phyloP scores from a whole-genome alignment of 2,797 vertebrate species.

The Aplochiton taeniatus region DNA sequence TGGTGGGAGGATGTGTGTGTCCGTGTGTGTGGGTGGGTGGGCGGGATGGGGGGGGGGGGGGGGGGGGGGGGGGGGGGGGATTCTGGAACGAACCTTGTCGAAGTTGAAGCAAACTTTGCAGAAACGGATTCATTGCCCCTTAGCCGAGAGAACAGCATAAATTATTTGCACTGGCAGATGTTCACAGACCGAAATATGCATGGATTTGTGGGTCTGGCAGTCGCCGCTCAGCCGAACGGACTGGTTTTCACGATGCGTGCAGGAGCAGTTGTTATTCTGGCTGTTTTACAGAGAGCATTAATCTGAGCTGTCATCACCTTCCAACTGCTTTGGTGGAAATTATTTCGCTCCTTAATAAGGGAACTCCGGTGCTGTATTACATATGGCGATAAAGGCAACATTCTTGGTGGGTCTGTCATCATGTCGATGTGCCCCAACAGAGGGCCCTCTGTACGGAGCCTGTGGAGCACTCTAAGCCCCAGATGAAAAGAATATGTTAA shows the following conservation, averaged over 20 bases:
- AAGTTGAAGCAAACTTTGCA: conserved; percentile 75
- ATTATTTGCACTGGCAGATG: conserved; percentile 85
- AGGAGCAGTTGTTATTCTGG: conserved; percentile 73
- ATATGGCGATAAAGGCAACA: conserved; percentile 69
- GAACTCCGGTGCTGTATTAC: conserved; percentile 74
- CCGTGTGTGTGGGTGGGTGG: not conserved
- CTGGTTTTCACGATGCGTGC: conserved; percentile 75
- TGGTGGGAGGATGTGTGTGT: conserved; percentile 2
- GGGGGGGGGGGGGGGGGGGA: conserved; percentile 13
- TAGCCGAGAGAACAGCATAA: conserved; percentile 77
- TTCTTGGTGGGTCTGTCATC: conserved; percentile 77
- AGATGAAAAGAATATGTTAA: conserved; percentile 61
- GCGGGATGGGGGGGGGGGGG: not conserved
- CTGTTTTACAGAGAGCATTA: conserved; percentile 71
- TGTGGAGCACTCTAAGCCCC: conserved; percentile 48
- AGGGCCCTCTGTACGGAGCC: conserved; percentile 64
- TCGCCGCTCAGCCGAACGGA: conserved; percentile 69
- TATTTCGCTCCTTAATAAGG: conserved; percentile 75
- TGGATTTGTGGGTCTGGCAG: conserved; percentile 82
- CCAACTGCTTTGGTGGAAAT: conserved; percentile 73
- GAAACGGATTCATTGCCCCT: conserved; percentile 72
- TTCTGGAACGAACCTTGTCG: conserved; percentile 25
- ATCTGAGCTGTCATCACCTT: conserved; percentile 70
- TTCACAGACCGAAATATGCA: conserved; percentile 87
- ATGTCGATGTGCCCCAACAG: conserved; percentile 63